Evolutionary conservation across 2,888 invertebrate genomes (phyloP), one percentile per base, ranked within the genome.

Genomic region (Leucophenga maculata): DNA sequence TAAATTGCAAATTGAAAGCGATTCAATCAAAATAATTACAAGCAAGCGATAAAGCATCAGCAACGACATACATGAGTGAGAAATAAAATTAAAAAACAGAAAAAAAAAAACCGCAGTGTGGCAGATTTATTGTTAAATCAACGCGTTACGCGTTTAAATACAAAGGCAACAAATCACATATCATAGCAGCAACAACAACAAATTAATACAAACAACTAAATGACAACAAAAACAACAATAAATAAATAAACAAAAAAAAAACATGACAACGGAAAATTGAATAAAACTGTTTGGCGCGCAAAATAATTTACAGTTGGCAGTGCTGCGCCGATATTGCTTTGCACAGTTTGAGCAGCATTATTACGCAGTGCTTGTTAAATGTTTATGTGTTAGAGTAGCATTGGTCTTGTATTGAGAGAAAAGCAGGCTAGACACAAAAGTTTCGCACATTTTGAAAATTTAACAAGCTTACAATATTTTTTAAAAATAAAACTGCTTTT

Each of bases 391-490:
- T 39, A 39, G 39, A 39, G 11, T 39, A 11, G 9, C 3, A 39
- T 39, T 8, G 11, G 8, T n/a, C n/a, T n/a, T n/a, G 11, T 6
- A 11, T 39, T 39, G 3, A 39, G 3, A 6, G 39, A 39, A 39
- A 79, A 76, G 76, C 77, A 73, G 46, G 66, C 14, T n/a, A 70
- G 65, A 22, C 44, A 16, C 48, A 59, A 70, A 73, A 70, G 65
- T 70, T 69, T 57, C 26, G 4, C 2, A 26, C 2, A 26, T 26
- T 26, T 2, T 26, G 4, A 4, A 26, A 26, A 26, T n/a, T n/a
- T n/a, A n/a, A n/a, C n/a, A n/a, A n/a, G n/a, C n/a, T n/a, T n/a
- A n/a, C n/a, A n/a, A n/a, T n/a, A n/a, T n/a, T n/a, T n/a, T n/a
- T n/a, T n/a, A n/a, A n/a, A n/a, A n/a, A n/a, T n/a, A n/a, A n/a